These are phyloP conservation scores for Ptychobarbus kaznakovi DNA, from an alignment of 2,797 vertebrate genomes.

Conservation along the genomic window DNA sequence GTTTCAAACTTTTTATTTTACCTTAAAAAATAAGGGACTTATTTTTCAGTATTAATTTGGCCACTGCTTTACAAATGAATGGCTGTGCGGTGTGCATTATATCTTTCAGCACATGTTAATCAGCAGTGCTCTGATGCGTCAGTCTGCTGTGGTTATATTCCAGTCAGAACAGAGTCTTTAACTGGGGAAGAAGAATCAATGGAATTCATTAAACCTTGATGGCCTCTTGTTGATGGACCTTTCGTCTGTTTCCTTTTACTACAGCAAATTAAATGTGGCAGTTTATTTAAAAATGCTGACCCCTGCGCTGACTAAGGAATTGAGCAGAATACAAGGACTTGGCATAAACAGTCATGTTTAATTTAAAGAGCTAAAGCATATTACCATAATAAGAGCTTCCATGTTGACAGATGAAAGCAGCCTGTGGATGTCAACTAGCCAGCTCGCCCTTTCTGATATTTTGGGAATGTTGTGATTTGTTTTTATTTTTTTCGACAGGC, in stretches of 20 bases:
- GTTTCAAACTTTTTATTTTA: too few species aligned
- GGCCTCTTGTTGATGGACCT: slow-evolving; percentile 54
- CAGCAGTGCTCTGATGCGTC: background rate
- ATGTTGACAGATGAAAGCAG: slow-evolving; percentile 51
- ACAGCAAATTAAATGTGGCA: slow-evolving; percentile 56
- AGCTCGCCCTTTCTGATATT: slow-evolving; percentile 67
- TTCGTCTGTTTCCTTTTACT: slow-evolving; percentile 61
- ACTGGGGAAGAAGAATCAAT: slow-evolving; percentile 62
- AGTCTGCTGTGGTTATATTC: slow-evolving; percentile 46
- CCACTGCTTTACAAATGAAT: background rate
- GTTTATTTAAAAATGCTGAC: slow-evolving; percentile 56
- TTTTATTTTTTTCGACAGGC: slow-evolving; percentile 25
- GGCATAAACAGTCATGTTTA: slow-evolving; percentile 63
- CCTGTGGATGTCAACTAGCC: slow-evolving; percentile 56
- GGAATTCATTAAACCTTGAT: slow-evolving; percentile 65
- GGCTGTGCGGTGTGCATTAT: background rate
- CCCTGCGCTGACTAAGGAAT: slow-evolving; percentile 56
- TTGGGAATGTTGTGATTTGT: slow-evolving; percentile 59
- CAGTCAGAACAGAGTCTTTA: slow-evolving; percentile 59
- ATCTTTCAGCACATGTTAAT: background rate
- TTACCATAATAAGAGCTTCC: slow-evolving; percentile 64
- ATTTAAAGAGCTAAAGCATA: slow-evolving; percentile 68
- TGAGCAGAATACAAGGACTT: slow-evolving; percentile 55
- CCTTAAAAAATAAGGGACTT: background rate
- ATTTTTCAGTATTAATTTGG: background rate